Conservation (phyloP, 30 jellyfish, hydroid and myxozoan genomes). For the Pelagia noctiluca region DNA sequence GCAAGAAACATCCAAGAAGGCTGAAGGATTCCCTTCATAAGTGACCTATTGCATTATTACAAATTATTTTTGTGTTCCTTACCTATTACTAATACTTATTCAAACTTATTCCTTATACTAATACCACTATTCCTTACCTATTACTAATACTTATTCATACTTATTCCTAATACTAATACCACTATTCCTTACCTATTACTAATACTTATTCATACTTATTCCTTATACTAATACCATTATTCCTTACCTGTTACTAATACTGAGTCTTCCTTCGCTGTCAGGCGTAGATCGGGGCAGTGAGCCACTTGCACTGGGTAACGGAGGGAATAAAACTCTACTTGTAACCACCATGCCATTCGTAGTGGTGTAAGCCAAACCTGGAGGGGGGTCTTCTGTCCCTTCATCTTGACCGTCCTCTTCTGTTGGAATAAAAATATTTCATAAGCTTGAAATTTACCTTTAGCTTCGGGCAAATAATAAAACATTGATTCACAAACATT, state of each 20-base stretch:
- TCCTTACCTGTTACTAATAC: slow-evolving; percentile 36
- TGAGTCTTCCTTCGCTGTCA: slow-evolving; percentile 70
- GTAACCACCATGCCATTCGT: slow-evolving; percentile 50
- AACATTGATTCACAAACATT: no score
- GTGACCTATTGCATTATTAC: no score
- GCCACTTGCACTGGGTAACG: slow-evolving; percentile 13
- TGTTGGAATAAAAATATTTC: background rate
- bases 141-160: background rate
- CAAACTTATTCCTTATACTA: background rate
- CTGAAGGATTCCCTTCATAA: no score
- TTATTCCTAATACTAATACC: background rate
- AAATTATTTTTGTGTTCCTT: no score
- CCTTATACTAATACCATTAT: background rate
- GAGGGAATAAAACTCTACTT: slow-evolving; percentile 5
- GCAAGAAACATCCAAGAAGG: no score
- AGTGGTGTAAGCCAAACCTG: slow-evolving; percentile 15
- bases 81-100: background rate
- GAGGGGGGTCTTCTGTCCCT: background rate
- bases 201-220: background rate
- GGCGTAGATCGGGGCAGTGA: slow-evolving; percentile 55
- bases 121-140: background rate
- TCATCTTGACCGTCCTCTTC: slow-evolving; percentile 32
- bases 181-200: background rate
- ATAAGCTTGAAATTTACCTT: background rate
- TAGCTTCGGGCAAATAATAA: no score